Evolutionary conservation across 2,113 vertebrate genomes (phyloP), one percentile per base, ranked within the genome.

Genomic region (Hystrix cristata): DNA sequence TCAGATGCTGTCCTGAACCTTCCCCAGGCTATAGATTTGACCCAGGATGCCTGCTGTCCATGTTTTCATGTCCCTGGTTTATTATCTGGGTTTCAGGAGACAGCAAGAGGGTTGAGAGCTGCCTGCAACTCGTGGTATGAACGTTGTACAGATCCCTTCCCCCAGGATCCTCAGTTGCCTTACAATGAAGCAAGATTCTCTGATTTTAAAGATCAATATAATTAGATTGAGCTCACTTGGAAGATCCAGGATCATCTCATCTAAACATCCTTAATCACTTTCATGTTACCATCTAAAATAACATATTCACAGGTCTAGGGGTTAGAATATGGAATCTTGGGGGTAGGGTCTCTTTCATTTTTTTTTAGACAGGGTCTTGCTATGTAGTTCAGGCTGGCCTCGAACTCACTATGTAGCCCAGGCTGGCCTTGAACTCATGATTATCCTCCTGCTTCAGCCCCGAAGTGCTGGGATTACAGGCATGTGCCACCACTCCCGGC

Each of bases 71-170:
- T 38, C 38, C 4, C 23, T 43, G 8, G 19, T 87, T 83, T 80
- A 79, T 38, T 72, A 64, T 38, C 6, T 72, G 51, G 38, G 60
- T 91, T 67, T 95, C 84, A 62, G 81, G 90, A 93, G 65, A 82
- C 1, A 88, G 51, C 10, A 62, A 91, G n/a, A 38, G 46, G 31
- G 23, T 51, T 80, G 89, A 71, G 31, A 94, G 82, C 38, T 90
- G 18, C n/a, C 48, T 83, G 25, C 84, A 83, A n/a, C 62, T 88
- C 25, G 4, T 60, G 62, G 14, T 59, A 53, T 43, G 88, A 95
- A 74, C 38, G 46, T 59, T 80, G 29, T 78, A 74, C 38, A 74
- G 62, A 46, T 71, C 65, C 67, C 60, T 95, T 91, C 29, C n/a
- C 38, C 38, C 38, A 38, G 38, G 38, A 38, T 38, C 38, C 78